Evolutionary conservation across 2,888 invertebrate genomes (phyloP).

Genomic region (Dryocosmus kuriphilus): DNA sequence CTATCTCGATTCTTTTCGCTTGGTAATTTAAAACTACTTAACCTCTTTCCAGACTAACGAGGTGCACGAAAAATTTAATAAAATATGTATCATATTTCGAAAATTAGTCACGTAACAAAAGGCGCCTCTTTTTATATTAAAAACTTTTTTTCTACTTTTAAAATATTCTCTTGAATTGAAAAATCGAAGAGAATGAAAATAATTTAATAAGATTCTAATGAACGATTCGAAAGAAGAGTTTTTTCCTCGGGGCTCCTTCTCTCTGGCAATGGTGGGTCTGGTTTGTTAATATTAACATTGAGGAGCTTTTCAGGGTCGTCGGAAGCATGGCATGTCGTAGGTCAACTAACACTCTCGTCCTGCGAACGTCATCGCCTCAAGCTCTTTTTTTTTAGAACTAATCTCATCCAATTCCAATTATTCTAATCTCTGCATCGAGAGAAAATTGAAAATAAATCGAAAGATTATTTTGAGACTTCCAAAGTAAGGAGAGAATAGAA

Average conservation of each 20-base stretch:
- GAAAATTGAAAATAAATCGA: background rate
- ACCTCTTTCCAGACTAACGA: constrained; percentile 9
- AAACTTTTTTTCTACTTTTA: background rate
- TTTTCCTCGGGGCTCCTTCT: constrained; percentile 64
- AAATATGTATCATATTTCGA: background rate
- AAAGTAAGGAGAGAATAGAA: background rate
- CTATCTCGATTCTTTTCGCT: constrained; percentile 20
- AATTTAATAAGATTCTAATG: constrained; percentile 9
- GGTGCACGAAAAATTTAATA: constrained; percentile 6
- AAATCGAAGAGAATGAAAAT: background rate
- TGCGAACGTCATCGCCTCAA: constrained; percentile 41
- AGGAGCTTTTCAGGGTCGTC: constrained; percentile 36
- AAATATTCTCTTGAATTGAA: background rate
- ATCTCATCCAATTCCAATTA: constrained; percentile 12
- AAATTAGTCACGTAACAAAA: background rate
- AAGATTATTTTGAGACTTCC: background rate
- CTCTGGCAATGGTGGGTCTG: constrained; percentile 67
- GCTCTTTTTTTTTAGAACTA: constrained; percentile 40
- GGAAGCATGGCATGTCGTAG: constrained; percentile 46
- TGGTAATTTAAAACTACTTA: background rate
- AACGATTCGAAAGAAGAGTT: constrained; percentile 7
- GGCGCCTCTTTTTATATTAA: background rate
- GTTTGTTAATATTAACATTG: constrained; percentile 62
- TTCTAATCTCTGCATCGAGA: constrained; percentile 22
- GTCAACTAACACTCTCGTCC: constrained; percentile 35